Percentiles rank a stretch among this genome's conserved stretches.
Conservation (phyloP, 2,888 invertebrate genomes). For the Trichogramma dendrolimi region DNA sequence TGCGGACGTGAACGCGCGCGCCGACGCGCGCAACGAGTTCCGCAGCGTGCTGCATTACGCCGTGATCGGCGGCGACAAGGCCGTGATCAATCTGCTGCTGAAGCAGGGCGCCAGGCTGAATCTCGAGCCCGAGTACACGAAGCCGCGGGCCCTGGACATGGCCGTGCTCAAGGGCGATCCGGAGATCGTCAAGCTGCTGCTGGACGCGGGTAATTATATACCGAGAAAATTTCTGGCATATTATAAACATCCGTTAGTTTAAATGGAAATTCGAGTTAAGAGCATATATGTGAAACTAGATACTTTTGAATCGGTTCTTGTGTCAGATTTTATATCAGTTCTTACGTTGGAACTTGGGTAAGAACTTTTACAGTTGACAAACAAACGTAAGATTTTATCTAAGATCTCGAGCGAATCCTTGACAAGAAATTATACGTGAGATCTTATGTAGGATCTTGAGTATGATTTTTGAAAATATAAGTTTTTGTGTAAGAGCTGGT, state of each 20-base stretch:
- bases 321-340: neutral
- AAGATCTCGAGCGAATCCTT: no score
- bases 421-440: no score
- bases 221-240: no score
- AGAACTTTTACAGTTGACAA: no score
- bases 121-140: constrained; percentile 60
- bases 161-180: constrained; percentile 80
- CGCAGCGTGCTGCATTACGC: constrained; percentile 87
- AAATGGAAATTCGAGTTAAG: no score
- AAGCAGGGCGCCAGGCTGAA: constrained; percentile 77
- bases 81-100: constrained; percentile 73
- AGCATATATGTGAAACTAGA: neutral
- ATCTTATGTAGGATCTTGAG: no score
- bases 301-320: neutral
- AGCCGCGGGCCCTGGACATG: constrained; percentile 78
- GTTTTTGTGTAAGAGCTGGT: no score
- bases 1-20: constrained; percentile 81
- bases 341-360: no score
- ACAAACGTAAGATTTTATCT: no score
- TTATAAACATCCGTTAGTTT: no score
- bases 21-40: constrained; percentile 81
- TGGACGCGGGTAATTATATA: constrained; percentile 61
- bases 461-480: no score
- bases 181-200: constrained; percentile 65
- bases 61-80: constrained; percentile 69